A percentile compares a stretch with the other conserved stretches of the same genome.
phyloP scores from a whole-genome alignment of 2,888 invertebrate genomes.

The Aphodius granarius region DNA sequence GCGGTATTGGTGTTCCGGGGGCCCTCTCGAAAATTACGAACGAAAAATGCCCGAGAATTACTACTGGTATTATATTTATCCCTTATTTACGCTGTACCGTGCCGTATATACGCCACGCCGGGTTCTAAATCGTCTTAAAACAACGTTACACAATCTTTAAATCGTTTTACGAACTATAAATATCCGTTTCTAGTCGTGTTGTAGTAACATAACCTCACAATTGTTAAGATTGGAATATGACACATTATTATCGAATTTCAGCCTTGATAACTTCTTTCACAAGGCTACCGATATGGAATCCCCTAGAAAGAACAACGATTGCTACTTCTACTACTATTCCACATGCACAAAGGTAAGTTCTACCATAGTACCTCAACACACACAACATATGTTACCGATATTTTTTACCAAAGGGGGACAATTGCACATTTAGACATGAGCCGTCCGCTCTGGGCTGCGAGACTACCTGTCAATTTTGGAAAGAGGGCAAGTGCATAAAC shows the following conservation, averaged over 20 bases:
- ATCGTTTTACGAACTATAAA: background rate
- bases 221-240: slow-evolving; percentile 21
- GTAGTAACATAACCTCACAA: slow-evolving; percentile 40
- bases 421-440: slow-evolving; percentile 83
- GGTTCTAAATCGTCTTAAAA: background rate
- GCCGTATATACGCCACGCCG: background rate
- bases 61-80: slow-evolving; percentile 32
- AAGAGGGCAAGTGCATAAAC: slow-evolving; percentile 77
- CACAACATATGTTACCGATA: background rate
- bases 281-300: slow-evolving; percentile 64
- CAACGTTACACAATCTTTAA: slow-evolving; percentile 4
- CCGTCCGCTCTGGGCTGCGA: slow-evolving; percentile 81
- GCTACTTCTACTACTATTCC: slow-evolving; percentile 88
- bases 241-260: slow-evolving; percentile 37
- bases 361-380: slow-evolving; percentile 23
- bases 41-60: slow-evolving; percentile 34
- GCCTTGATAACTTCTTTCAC: slow-evolving; percentile 54
- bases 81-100: slow-evolving; percentile 9
- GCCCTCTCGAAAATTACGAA: slow-evolving; percentile 17
- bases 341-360: slow-evolving; percentile 77
- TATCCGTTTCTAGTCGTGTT: background rate
- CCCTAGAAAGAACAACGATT: slow-evolving; percentile 78
- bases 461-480: slow-evolving; percentile 80
- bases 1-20: slow-evolving; percentile 8
- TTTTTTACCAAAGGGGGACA: slow-evolving; percentile 70